A percentile compares a stretch with the other conserved stretches of the same genome.
Conservation (phyloP, 2,113 vertebrate genomes). For the Barnardius zonarius region DNA sequence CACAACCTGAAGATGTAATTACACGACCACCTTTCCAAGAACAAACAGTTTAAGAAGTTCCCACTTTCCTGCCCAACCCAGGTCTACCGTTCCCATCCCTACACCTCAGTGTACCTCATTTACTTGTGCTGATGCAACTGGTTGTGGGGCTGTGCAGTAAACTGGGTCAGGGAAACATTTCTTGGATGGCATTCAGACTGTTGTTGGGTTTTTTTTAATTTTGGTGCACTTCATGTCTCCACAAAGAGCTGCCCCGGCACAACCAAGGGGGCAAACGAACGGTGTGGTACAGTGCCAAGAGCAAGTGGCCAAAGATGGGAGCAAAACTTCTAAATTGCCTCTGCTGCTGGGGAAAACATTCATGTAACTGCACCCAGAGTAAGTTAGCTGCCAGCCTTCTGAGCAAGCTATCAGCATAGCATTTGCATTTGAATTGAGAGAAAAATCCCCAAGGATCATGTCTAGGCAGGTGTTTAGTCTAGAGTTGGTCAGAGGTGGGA, state of each 20-base stretch:
- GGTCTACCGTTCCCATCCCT: not conserved
- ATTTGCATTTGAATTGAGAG: constrained; percentile 61
- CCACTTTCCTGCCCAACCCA: not conserved
- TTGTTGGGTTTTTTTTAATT: not conserved
- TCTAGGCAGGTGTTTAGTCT: constrained; percentile 53
- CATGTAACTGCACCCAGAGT: not conserved
- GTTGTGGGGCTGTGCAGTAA: not conserved
- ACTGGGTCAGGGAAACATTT: not conserved
- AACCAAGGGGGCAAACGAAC: constrained; percentile 16
- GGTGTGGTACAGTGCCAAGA: not conserved
- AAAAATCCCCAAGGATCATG: constrained; percentile 58
- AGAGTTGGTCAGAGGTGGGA: constrained; percentile 60
- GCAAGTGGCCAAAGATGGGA: constrained; percentile 45
- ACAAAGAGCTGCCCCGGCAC: constrained; percentile 33
- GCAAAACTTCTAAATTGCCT: constrained; percentile 30
- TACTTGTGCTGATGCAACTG: constrained; percentile 1
- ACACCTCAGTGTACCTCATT: not conserved
- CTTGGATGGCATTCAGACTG: not conserved
- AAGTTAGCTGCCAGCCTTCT: constrained; percentile 17
- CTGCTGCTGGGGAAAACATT: constrained; percentile 49
- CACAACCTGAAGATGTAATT: not conserved
- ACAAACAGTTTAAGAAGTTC: not conserved
- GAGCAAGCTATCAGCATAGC: constrained; percentile 41
- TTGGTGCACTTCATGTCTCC: constrained; percentile 9
- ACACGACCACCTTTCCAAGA: not conserved